Conservation (phyloP, 1,140 invertebrate species). For the Ceratosolen fusciceps region DNA sequence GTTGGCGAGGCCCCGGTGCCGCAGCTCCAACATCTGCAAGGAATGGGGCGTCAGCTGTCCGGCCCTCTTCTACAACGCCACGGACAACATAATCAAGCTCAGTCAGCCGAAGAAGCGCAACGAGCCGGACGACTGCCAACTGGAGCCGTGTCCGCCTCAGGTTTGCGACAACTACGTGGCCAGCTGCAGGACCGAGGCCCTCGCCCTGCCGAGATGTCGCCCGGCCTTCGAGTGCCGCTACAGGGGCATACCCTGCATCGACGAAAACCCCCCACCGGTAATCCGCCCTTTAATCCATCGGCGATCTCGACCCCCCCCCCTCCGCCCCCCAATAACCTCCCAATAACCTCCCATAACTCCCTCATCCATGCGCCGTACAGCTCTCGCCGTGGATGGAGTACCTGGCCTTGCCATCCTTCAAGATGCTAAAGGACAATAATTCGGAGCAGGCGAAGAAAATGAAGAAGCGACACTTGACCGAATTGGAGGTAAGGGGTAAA, state of each 20-base stretch:
- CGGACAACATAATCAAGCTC: constrained; percentile 43
- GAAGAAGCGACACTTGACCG: constrained; percentile 51
- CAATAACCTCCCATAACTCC: too few relatives aligned
- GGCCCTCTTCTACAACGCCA: constrained; percentile 51
- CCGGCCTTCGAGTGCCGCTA: too few relatives aligned
- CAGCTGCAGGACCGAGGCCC: background rate
- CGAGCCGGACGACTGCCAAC: constrained; percentile 27
- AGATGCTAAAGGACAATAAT: constrained; percentile 48
- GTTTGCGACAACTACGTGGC: background rate
- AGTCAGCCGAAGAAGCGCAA: constrained; percentile 43
- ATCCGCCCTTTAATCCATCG: too few relatives aligned
- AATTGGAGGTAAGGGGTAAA: constrained; percentile 49
- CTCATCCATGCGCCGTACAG: background rate
- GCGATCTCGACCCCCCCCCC: too few relatives aligned
- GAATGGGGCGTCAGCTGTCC: background rate
- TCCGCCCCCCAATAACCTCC: too few relatives aligned
- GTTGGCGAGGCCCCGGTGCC: background rate
- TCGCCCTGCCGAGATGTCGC: background rate
- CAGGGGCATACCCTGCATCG: too few relatives aligned
- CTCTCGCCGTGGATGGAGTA: constrained; percentile 48
- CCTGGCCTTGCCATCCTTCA: constrained; percentile 53
- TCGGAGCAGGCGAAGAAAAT: constrained; percentile 46
- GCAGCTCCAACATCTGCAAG: background rate
- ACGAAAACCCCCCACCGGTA: too few relatives aligned
- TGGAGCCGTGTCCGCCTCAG: too few relatives aligned